Conservation (phyloP, 2,797 vertebrate genomes). For the Smutsia gigantea region DNA sequence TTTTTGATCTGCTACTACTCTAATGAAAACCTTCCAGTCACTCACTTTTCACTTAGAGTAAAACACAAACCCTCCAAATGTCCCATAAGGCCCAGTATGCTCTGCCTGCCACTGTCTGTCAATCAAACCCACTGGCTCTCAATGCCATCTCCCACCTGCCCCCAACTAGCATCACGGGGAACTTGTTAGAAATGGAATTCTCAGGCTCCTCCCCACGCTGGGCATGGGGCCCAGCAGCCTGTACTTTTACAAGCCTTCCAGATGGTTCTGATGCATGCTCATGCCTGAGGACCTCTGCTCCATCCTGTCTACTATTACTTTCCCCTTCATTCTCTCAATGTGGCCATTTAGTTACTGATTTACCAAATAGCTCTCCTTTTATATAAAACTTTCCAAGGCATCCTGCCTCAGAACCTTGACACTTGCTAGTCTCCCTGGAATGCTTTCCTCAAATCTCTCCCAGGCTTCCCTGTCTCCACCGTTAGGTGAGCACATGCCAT, state of each 20-base stretch:
- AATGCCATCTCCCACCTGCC: accelerated
- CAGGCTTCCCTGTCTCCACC: neutral
- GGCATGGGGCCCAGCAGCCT: accelerated
- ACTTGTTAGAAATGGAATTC: neutral
- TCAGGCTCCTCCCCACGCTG: neutral
- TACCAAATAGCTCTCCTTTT: neutral
- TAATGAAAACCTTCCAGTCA: neutral
- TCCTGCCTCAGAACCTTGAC: neutral
- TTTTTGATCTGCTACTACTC: neutral
- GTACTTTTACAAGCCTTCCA: neutral
- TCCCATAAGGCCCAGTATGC: neutral
- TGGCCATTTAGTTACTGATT: neutral
- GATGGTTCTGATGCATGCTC: neutral
- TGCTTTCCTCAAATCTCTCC: neutral
- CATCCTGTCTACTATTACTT: neutral
- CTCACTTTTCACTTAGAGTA: neutral
- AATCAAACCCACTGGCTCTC: neutral
- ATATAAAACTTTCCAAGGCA: neutral
- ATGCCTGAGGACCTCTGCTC: neutral
- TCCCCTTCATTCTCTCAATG: neutral
- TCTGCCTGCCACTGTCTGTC: neutral
- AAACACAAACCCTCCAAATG: neutral
- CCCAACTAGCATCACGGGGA: neutral
- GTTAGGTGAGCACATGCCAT: neutral
- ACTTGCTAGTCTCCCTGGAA: neutral